These are phyloP conservation scores for Silurus glanis DNA, from an alignment of 2,113 vertebrate genomes.

Conservation along the genomic window DNA sequence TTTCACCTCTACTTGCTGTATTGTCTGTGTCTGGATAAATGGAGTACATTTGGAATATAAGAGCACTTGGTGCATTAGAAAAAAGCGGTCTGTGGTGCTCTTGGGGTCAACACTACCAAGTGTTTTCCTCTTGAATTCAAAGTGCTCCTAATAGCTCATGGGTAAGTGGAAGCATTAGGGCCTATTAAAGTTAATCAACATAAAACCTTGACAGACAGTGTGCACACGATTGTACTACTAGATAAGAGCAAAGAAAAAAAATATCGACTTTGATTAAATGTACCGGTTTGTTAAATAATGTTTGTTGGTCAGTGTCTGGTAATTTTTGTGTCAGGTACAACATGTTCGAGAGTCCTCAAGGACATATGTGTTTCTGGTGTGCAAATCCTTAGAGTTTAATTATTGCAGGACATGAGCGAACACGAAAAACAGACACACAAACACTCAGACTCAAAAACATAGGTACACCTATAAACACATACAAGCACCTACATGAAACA, in stretches of 20 bases:
- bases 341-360: constrained; percentile 4
- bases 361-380: not conserved
- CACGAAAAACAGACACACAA: constrained; percentile 14
- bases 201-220: constrained; percentile 4
- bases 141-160: constrained; percentile 23
- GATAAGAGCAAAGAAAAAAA: constrained; percentile 6
- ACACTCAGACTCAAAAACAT: constrained; percentile 10
- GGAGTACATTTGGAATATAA: not conserved
- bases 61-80: constrained; percentile 25
- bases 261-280: constrained; percentile 18
- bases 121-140: constrained; percentile 29
- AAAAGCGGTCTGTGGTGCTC: constrained; percentile 11
- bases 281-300: constrained; percentile 3
- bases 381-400: constrained; percentile 37
- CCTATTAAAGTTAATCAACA: constrained; percentile 40
- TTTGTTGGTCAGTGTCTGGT: not conserved
- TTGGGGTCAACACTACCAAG: constrained; percentile 9
- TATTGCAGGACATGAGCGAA: constrained; percentile 11
- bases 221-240: not conserved
- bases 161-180: constrained; percentile 20
- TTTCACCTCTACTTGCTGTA: not conserved
- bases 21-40: constrained; percentile 10
- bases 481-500: not conserved
- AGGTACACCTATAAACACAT: not conserved
- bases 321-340: constrained; percentile 6